phyloP scores from a whole-genome alignment of 2,113 vertebrate species.

The Sinocyclocheilus anophthalmus region DNA sequence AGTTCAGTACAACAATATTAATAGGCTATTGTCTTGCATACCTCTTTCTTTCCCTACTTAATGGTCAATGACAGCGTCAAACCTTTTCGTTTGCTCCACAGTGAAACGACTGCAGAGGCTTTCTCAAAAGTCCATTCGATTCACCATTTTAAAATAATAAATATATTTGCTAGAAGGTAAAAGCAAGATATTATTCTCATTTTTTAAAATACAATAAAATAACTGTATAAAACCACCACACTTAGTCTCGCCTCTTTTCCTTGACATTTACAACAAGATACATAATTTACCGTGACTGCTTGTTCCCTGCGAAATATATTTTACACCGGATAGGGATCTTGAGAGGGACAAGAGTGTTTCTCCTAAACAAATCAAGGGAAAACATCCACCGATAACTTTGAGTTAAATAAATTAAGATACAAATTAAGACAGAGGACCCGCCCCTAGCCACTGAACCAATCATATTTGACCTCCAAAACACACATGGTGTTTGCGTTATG shows the following conservation, averaged over 20 bases:
- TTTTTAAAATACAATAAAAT: constrained; percentile 66
- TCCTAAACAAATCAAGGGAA: constrained; percentile 9
- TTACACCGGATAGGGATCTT: not conserved
- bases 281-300: not conserved
- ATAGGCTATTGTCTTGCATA: constrained; percentile 1
- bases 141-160: constrained; percentile 52
- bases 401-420: constrained; percentile 51
- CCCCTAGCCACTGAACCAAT: constrained; percentile 68
- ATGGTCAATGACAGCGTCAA: not conserved
- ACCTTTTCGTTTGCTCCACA: not conserved
- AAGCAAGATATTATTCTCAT: constrained; percentile 39
- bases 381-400: constrained; percentile 24
- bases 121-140: constrained; percentile 24
- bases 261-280: constrained; percentile 30
- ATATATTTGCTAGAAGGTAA: constrained; percentile 52
- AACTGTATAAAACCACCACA: constrained; percentile 45
- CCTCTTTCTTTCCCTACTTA: not conserved
- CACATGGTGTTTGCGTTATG: not conserved
- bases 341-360: not conserved
- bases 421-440: constrained; percentile 72
- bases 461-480: constrained; percentile 59
- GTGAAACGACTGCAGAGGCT: not conserved
- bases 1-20: constrained; percentile 16
- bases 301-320: not conserved
- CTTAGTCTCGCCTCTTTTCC: not conserved